Base-by-base conservation (phyloP, 2,888 invertebrate species). In the Macrophya alboannulata region DNA sequence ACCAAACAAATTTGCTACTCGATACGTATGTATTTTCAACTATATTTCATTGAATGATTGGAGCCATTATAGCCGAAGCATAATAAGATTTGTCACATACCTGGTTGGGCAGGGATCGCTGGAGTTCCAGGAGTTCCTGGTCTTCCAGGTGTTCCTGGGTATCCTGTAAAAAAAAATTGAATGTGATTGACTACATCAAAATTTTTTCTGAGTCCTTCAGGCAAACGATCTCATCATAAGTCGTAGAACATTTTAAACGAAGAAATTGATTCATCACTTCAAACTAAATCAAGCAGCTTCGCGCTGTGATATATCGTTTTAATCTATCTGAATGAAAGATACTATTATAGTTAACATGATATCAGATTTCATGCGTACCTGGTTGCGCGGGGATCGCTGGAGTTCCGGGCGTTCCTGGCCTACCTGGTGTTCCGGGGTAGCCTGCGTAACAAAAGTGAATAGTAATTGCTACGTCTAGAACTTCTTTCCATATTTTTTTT, bases 331-430 rank as follows among this genome's bases (percentile, higher is more conserved):
- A 51, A 17, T 17, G 5, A 51, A 51, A 0, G 17, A 51, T 17
- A 51, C 6, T 6, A 17, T 0, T 2, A 4, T 51, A 17, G 15
- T 51, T 8, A n/a, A n/a, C 17, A 55, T 8, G 8, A 1, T 6
- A 55, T n/a, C n/a, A 55, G 55, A 55, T 55, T 8, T 17, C n/a
- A 8, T 9, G n/a, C 55, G 6, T n/a, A 10, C 84, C 85, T 9
- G 88, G 87, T 37, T 72, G 85, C 12, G 85, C 87, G 21, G 89
- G 88, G 87, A 88, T 87, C 68, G 91, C 94, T 55, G 91, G 90
- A 0, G 93, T 93, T 21, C 95, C 95, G 40, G 92, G 89, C 71
- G 89, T 88, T 17, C 89, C 91, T 12, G 90, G 88, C 62, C 90
- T 90, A 15, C 89, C 88, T 2, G 87, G 87, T 37, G 88, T 88